Conservation (phyloP, 1,140 invertebrate genomes). For the Drosophila aff. region DNA sequence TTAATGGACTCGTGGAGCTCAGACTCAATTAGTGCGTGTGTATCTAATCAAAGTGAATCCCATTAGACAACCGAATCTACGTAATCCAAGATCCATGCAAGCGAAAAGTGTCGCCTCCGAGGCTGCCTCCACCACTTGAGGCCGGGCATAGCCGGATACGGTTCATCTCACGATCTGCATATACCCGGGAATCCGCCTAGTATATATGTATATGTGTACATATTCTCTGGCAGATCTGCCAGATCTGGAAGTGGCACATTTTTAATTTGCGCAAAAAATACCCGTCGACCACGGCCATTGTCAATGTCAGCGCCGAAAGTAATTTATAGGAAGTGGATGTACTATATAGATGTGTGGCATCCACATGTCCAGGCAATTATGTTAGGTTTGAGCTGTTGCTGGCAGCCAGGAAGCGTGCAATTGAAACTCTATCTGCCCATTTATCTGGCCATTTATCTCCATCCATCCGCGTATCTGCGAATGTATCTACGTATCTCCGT, state of each 20-base stretch:
- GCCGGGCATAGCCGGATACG: slow-evolving; percentile 66
- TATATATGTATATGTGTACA: background rate
- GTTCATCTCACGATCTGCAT: slow-evolving; percentile 70
- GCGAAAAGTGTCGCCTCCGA: slow-evolving; percentile 22
- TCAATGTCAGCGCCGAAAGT: slow-evolving; percentile 57
- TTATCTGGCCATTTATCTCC: slow-evolving; percentile 6
- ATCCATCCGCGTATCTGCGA: slow-evolving; percentile 17
- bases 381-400: slow-evolving; percentile 24
- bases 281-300: slow-evolving; percentile 35
- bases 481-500: slow-evolving; percentile 23
- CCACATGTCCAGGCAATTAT: slow-evolving; percentile 47
- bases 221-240: slow-evolving; percentile 18
- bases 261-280: slow-evolving; percentile 69
- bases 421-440: slow-evolving; percentile 35
- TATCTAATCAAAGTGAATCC: slow-evolving; percentile 30
- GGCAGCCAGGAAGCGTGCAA: slow-evolving; percentile 56
- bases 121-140: slow-evolving; percentile 32
- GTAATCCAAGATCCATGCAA: slow-evolving; percentile 29
- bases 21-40: slow-evolving; percentile 32
- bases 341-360: background rate
- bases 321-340: slow-evolving; percentile 60
- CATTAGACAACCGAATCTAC: slow-evolving; percentile 11
- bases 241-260: slow-evolving; percentile 69
- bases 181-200: slow-evolving; percentile 20
- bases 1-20: slow-evolving; percentile 18